These are phyloP conservation scores for Chionomys nivalis DNA, from an alignment of 2,113 vertebrate species.

Conservation along the genomic window DNA sequence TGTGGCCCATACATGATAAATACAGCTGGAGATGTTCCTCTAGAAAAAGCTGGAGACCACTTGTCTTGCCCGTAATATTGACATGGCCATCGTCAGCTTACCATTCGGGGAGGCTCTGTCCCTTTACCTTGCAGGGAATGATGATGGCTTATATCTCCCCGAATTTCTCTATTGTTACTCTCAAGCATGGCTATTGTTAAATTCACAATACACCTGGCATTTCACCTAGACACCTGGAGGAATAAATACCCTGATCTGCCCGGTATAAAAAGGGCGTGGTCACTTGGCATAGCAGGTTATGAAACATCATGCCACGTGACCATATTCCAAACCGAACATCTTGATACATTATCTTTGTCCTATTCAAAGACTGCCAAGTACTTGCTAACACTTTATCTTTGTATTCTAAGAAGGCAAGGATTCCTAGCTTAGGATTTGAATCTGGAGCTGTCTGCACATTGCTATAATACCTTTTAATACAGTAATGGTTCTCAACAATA, in stretches of 20 bases:
- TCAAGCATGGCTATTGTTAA: background rate
- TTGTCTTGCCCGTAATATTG: background rate
- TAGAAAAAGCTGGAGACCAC: background rate
- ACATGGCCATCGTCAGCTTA: background rate
- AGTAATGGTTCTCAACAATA: background rate
- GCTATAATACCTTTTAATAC: background rate
- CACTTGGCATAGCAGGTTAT: background rate
- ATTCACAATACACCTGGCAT: conserved; percentile 25
- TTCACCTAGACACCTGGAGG: background rate
- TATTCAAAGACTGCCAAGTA: background rate
- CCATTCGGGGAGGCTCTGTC: background rate
- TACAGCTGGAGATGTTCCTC: background rate
- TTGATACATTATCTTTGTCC: background rate
- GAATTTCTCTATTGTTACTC: background rate
- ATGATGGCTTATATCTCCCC: background rate
- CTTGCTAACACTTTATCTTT: background rate
- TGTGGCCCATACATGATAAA: background rate
- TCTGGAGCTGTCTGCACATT: background rate
- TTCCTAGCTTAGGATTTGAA: background rate
- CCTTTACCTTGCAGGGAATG: background rate
- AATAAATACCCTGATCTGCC: background rate
- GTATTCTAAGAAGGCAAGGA: background rate
- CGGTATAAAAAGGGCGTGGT: background rate
- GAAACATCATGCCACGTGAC: too few relatives aligned
- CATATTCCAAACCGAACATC: background rate